Evolutionary conservation across 2,797 vertebrate genomes (phyloP).

Genomic region (Eulemur rubriventer): DNA sequence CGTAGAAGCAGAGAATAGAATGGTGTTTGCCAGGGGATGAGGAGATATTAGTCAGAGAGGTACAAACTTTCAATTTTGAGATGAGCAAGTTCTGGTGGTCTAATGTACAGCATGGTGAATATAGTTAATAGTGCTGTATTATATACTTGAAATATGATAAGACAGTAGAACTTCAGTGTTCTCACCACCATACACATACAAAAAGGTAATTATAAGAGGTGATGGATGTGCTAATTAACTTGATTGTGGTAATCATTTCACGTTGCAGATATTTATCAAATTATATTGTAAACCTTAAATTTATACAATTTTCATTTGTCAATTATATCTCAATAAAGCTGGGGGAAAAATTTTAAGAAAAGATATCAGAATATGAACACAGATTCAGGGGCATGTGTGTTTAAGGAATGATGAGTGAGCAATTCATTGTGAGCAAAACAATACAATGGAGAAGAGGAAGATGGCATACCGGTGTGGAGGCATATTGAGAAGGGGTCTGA

Average conservation of each 20-base stretch:
- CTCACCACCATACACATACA: neutral
- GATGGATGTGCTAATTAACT: neutral
- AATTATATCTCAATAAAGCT: neutral
- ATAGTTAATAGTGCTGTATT: neutral
- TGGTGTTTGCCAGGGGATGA: neutral
- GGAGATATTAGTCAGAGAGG: neutral
- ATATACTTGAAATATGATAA: neutral
- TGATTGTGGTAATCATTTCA: neutral
- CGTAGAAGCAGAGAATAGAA: neutral
- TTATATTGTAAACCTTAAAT: neutral
- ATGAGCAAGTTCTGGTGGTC: no score
- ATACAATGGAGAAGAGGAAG: neutral
- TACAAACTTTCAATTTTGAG: neutral
- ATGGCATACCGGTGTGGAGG: neutral
- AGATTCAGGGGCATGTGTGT: neutral
- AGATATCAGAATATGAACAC: neutral
- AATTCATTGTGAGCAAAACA: neutral
- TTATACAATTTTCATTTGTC: neutral
- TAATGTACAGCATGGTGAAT: neutral
- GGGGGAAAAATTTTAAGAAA: neutral
- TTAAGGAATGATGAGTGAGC: neutral
- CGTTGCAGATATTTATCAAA: neutral
- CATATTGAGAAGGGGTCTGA: neutral
- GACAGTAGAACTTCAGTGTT: neutral
- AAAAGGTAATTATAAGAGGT: neutral